phyloP scores from a whole-genome alignment of 2,113 vertebrate genomes.

The Clinocottus analis region DNA sequence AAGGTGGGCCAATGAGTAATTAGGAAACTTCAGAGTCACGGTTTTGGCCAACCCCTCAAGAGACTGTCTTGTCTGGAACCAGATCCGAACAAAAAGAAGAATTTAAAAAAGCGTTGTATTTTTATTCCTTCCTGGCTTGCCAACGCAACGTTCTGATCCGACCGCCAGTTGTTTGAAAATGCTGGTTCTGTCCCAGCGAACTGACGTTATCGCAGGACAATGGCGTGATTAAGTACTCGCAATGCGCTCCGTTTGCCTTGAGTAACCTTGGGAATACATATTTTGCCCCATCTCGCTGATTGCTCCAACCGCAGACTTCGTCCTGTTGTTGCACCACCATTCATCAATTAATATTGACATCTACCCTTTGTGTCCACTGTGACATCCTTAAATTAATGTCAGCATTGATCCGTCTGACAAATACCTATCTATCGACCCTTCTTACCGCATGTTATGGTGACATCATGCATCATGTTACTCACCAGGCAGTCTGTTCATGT shows the following conservation, averaged over 20 bases:
- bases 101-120: background rate
- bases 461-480: conserved; percentile 76
- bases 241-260: background rate
- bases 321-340: background rate
- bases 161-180: conserved; percentile 32
- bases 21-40: conserved; percentile 40
- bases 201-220: conserved; percentile 10
- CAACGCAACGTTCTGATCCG: conserved; percentile 19
- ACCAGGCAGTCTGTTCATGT: conserved; percentile 99
- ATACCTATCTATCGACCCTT: background rate
- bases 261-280: conserved; percentile 34
- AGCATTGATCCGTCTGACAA: background rate
- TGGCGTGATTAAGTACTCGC: conserved; percentile 7
- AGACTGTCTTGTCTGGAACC: conserved; percentile 24
- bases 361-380: background rate
- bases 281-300: conserved; percentile 19
- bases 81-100: conserved; percentile 40
- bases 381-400: conserved; percentile 5
- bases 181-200: conserved; percentile 32
- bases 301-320: conserved; percentile 3
- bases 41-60: conserved; percentile 19
- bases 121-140: conserved; percentile 29
- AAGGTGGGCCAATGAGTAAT: conserved; percentile 39
- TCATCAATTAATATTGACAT: conserved; percentile 1
- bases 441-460: background rate